These are phyloP conservation scores for Ptychoptera albimana DNA, from an alignment of 2,888 invertebrate genomes.

Conservation along the genomic window DNA sequence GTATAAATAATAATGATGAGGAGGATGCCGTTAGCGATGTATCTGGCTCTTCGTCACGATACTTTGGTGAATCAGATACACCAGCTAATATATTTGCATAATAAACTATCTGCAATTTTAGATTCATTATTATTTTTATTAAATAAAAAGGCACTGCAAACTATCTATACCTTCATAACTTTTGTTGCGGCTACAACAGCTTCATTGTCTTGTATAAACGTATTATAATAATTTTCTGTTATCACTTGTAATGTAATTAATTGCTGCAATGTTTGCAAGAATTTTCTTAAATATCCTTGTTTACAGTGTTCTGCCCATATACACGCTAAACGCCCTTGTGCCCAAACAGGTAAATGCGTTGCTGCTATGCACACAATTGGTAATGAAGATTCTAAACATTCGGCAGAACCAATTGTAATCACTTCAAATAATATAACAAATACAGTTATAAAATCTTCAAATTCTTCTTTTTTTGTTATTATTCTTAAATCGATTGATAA, in stretches of 20 bases:
- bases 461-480: conserved; percentile 10
- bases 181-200: conserved; percentile 72
- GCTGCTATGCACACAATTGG: conserved; percentile 65
- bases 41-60: conserved; percentile 34
- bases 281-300: conserved; percentile 39
- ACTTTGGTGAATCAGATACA: conserved; percentile 47
- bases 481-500: conserved; percentile 13
- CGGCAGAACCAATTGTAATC: conserved; percentile 49
- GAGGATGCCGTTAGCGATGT: conserved; percentile 21
- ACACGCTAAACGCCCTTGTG: conserved; percentile 64
- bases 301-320: conserved; percentile 61
- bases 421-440: conserved; percentile 66
- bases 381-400: conserved; percentile 68
- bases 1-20: conserved; percentile 22
- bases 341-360: conserved; percentile 49
- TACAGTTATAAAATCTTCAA: conserved; percentile 29
- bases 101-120: conserved; percentile 48
- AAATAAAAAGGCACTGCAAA: not conserved
- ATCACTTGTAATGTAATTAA: conserved; percentile 74
- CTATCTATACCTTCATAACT: conserved; percentile 58
- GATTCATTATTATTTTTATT: not conserved
- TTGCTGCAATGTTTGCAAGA: conserved; percentile 70
- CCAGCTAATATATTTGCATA: conserved; percentile 83
- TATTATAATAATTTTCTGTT: conserved; percentile 55
- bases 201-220: conserved; percentile 70